A percentile compares a stretch with the other conserved stretches of the same genome.
Evolutionary conservation across 2,113 vertebrate genomes (phyloP).

Genomic region (Colinus virginianus): DNA sequence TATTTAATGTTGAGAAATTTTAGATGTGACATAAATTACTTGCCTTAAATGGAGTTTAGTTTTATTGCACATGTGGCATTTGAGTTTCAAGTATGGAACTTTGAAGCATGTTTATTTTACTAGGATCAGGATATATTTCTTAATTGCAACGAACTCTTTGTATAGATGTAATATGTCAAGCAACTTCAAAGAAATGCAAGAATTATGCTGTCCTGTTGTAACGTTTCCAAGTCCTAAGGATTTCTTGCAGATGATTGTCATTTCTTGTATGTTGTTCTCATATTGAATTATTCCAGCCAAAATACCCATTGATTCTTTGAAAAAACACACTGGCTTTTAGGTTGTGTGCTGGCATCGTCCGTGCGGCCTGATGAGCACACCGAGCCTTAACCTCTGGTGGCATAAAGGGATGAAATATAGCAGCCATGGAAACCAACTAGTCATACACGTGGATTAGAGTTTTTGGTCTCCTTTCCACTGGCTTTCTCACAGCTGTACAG

Average conservation of each 20-base stretch:
- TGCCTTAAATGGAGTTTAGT: constrained; percentile 61
- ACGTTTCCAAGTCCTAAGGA: constrained; percentile 39
- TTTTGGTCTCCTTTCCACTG: background rate
- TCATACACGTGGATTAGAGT: background rate
- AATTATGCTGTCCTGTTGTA: constrained; percentile 33
- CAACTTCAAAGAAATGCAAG: constrained; percentile 36
- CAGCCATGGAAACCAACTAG: background rate
- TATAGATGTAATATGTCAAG: constrained; percentile 32
- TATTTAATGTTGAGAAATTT: constrained; percentile 40
- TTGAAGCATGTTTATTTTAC: constrained; percentile 54
- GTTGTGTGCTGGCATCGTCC: background rate
- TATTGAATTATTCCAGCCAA: background rate
- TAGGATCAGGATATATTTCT: constrained; percentile 50
- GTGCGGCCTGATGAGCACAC: background rate
- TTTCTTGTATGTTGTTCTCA: constrained; percentile 15
- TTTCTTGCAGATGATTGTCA: constrained; percentile 34
- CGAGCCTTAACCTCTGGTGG: constrained; percentile 47
- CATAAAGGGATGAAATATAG: constrained; percentile 3
- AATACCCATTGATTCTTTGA: background rate
- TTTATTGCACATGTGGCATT: constrained; percentile 45
- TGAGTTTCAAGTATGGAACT: constrained; percentile 54
- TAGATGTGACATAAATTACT: constrained; percentile 29
- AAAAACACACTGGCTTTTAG: background rate
- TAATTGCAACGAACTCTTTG: constrained; percentile 48
- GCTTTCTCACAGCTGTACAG: background rate